Conservation (phyloP, 2,888 invertebrate genomes). For the Teleiodes luculella region DNA sequence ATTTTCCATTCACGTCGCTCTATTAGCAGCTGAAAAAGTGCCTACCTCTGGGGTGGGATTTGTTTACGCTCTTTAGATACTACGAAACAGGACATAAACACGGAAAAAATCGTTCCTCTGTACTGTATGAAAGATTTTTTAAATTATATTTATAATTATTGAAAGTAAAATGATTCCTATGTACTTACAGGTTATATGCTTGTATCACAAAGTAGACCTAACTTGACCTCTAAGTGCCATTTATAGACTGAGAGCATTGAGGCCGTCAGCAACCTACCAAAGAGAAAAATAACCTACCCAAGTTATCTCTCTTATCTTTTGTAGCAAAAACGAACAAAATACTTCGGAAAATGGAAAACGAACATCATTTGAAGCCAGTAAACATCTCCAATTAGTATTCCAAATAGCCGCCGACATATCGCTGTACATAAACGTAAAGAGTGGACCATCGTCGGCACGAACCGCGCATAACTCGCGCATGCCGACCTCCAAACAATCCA, state of each 20-base stretch:
- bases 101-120: too few species aligned
- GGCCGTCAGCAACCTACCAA: too few species aligned
- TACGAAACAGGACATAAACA: neutral
- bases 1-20: slow-evolving; percentile 67
- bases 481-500: slow-evolving; percentile 41
- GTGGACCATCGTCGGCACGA: slow-evolving; percentile 74
- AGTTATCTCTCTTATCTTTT: too few species aligned
- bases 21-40: slow-evolving; percentile 41
- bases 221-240: too few species aligned
- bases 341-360: slow-evolving; percentile 31
- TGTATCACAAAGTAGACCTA: too few species aligned
- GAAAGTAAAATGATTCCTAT: too few species aligned
- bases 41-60: slow-evolving; percentile 29
- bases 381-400: slow-evolving; percentile 74
- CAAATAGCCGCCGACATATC: slow-evolving; percentile 74
- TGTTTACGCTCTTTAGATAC: slow-evolving; percentile 11
- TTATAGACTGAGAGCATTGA: too few species aligned
- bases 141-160: too few species aligned
- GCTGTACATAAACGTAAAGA: slow-evolving; percentile 76
- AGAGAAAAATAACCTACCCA: too few species aligned
- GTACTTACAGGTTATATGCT: too few species aligned
- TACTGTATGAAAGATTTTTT: too few species aligned
- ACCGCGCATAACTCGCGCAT: slow-evolving; percentile 68
- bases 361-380: slow-evolving; percentile 55
- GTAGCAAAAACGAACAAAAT: neutral